Base-by-base conservation (phyloP, 2,797 vertebrate species). In the Rhinella marina region DNA sequence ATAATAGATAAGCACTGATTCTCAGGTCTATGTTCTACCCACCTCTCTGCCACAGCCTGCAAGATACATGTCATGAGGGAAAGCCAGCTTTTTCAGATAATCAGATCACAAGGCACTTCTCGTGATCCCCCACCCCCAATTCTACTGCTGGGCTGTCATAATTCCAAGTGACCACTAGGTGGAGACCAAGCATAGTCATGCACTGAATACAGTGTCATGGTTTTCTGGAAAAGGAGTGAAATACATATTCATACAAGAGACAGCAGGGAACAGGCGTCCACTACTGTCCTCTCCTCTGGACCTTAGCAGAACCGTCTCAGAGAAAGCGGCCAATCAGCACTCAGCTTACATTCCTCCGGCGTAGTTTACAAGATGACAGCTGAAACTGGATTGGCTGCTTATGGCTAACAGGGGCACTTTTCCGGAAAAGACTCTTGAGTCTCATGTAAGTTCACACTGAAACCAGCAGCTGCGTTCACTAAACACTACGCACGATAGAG, bases 31-130 rank as follows among this genome's bases (percentile, higher is more conserved):
- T 57, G 21, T 12, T 59, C 4, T 17, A 81, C 80, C 32, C 61
- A 81, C 80, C 80, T 64, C 79, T 62, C 7, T 76, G 7, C 19
- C 78, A 80, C 1, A 59, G 8, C 16, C 41, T 75, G 72, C 3
- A 11, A 11, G 72, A 75, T 50, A 1, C 32, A 75, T 23, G 27
- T 2, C n/a, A 68, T 27, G 64, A 68, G 14, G 2, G 16, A 21
- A 1, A 68, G 2, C 11, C 13, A 23, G 25, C 17, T 73, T 10
- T 21, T 19, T 41, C 3, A 29, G 8, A 76, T 27, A 29, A 73
- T n/a, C 21, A 54, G 48, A 89, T 89, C 88, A 89, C 85, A 89
- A 89, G 88, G 84, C 81, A 32, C 41, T 79, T 57, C 88, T 78
- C 81, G 75, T 89, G 88, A 89, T 83, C 23, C 17, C 72, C 32